These are phyloP conservation scores for Oostethus manadensis DNA, from an alignment of 2,113 vertebrate genomes.

Conservation along the genomic window DNA sequence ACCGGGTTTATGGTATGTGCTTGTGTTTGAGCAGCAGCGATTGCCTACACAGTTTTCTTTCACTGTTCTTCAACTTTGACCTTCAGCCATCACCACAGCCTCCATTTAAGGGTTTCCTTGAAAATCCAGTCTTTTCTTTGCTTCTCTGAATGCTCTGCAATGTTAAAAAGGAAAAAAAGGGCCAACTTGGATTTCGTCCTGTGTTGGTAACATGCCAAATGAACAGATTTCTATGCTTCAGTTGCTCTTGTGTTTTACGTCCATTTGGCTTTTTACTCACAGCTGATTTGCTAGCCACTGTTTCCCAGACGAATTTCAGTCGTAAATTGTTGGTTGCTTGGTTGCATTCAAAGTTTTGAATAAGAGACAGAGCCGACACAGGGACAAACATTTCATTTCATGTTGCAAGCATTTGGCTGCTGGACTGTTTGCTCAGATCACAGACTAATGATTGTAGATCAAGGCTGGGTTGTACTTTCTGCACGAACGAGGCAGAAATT, in stretches of 20 bases:
- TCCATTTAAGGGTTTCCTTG: conserved; percentile 24
- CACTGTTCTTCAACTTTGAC: conserved; percentile 14
- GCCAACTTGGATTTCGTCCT: conserved; percentile 24
- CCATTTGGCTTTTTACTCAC: conserved; percentile 8
- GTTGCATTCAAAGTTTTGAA: conserved; percentile 8
- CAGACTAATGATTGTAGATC: no score
- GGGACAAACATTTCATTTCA: background rate
- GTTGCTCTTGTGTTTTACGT: conserved; percentile 8
- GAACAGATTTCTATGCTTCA: conserved; percentile 34
- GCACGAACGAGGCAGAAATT: no score
- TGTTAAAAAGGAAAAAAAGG: conserved; percentile 23
- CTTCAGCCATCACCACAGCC: conserved; percentile 11
- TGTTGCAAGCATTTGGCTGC: background rate
- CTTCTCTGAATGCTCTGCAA: conserved; percentile 24
- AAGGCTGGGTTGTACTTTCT: no score
- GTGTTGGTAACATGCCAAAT: conserved; percentile 34
- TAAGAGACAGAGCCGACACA: background rate
- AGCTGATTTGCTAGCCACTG: conserved; percentile 15
- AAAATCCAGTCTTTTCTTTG: conserved; percentile 28
- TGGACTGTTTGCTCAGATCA: background rate
- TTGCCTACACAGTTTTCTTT: background rate
- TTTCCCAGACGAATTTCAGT: background rate
- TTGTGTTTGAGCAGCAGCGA: background rate
- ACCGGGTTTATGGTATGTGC: conserved; percentile 7
- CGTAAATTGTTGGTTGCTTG: background rate